These are phyloP conservation scores for Odontomachus brunneus DNA, from an alignment of 1,140 invertebrate species.

Conservation along the genomic window DNA sequence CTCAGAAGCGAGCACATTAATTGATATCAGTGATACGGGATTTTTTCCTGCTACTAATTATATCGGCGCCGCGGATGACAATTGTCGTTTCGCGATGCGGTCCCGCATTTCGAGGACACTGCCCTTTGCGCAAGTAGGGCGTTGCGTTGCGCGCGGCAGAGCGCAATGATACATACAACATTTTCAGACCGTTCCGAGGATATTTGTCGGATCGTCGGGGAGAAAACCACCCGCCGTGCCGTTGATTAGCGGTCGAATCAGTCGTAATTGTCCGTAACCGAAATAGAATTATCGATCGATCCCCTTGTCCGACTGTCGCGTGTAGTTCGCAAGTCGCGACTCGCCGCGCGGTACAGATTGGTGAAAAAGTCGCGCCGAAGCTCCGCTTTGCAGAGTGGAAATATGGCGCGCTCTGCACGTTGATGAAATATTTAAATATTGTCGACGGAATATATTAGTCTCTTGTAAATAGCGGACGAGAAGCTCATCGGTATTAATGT, in stretches of 20 bases:
- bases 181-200: constrained; percentile 71
- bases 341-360: constrained; percentile 42
- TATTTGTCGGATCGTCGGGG: constrained; percentile 70
- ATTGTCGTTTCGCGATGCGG: no score
- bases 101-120: not conserved
- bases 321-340: constrained; percentile 62
- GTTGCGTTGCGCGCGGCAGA: constrained; percentile 18
- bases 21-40: not conserved
- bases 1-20: not conserved
- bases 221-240: constrained; percentile 66
- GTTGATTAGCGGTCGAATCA: constrained; percentile 82
- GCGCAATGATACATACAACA: constrained; percentile 51
- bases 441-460: constrained; percentile 14
- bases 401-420: not conserved
- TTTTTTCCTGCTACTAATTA: not conserved
- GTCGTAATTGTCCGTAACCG: constrained; percentile 80
- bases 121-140: constrained; percentile 10
- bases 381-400: constrained; percentile 5
- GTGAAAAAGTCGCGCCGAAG: constrained; percentile 65
- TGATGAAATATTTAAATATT: constrained; percentile 7
- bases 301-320: constrained; percentile 40
- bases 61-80: not conserved
- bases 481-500: not conserved
- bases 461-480: not conserved
- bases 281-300: constrained; percentile 81